Conservation (phyloP, 2,888 invertebrate species). For the Microplitis deprimator region DNA sequence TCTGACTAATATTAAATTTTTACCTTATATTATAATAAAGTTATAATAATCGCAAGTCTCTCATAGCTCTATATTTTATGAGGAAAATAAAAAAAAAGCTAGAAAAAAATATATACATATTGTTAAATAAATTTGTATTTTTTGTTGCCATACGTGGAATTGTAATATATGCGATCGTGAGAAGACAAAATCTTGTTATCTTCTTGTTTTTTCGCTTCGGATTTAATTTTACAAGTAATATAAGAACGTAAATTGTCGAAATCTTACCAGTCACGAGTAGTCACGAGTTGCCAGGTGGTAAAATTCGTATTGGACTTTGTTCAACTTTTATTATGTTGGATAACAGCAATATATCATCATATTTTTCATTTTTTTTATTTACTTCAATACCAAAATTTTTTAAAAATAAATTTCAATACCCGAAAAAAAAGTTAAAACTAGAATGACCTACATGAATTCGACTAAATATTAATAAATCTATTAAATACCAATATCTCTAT, state of each 20-base stretch:
- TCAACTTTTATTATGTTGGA: background rate
- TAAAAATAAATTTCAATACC: background rate
- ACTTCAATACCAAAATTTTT: background rate
- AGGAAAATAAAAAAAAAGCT: background rate
- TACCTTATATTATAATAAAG: background rate
- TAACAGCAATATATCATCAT: background rate
- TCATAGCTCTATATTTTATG: background rate
- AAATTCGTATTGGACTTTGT: background rate
- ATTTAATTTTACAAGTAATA: background rate
- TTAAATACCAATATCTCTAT: too few relatives aligned
- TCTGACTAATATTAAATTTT: background rate
- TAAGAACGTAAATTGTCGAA: background rate
- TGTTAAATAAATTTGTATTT: background rate
- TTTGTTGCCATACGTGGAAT: background rate
- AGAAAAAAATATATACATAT: background rate
- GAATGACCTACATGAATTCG: too few relatives aligned
- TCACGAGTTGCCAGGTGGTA: background rate
- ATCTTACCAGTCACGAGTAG: background rate
- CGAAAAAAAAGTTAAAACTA: too few relatives aligned
- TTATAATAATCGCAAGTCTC: conserved; percentile 1
- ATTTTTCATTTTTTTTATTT: background rate
- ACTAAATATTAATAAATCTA: too few relatives aligned
- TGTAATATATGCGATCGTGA: background rate
- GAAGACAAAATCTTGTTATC: background rate
- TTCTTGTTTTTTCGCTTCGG: background rate